These are phyloP conservation scores for Morinoia aosen DNA, from an alignment of 2,888 invertebrate species.

Conservation along the genomic window DNA sequence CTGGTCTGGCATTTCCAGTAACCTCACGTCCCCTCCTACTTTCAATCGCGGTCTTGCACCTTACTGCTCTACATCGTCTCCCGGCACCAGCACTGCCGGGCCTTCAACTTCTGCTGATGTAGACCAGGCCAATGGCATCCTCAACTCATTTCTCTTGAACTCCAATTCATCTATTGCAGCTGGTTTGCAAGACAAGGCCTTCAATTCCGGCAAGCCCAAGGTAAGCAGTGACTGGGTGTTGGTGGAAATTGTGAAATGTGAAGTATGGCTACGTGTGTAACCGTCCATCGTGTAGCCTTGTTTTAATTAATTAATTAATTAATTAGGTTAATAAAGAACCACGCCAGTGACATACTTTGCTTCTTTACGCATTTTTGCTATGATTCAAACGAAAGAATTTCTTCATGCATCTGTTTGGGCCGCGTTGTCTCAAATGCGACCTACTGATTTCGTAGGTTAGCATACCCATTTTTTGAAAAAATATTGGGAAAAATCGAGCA, in stretches of 20 bases:
- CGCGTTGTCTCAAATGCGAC: neutral
- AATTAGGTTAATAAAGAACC: too few species aligned
- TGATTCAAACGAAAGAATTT: neutral
- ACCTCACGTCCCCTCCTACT: neutral
- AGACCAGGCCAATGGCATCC: slow-evolving; percentile 35
- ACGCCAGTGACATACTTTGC: too few species aligned
- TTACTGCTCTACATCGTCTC: neutral
- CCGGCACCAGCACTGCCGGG: neutral
- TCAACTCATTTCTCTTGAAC: neutral
- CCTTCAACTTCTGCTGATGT: neutral
- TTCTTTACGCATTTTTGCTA: too few species aligned
- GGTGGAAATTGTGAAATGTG: neutral
- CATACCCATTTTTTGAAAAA: neutral
- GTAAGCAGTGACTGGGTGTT: neutral
- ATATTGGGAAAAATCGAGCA: neutral
- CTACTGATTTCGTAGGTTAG: neutral
- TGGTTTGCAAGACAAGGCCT: slow-evolving; percentile 34
- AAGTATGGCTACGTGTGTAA: neutral
- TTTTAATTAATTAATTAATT: too few species aligned
- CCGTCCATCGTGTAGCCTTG: too few species aligned
- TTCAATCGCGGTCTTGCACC: neutral
- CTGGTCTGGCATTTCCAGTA: slow-evolving; percentile 13
- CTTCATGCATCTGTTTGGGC: neutral
- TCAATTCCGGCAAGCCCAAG: neutral
- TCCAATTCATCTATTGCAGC: neutral